phyloP scores from a whole-genome alignment of 2,888 invertebrate genomes.

The Athalia circularis region DNA sequence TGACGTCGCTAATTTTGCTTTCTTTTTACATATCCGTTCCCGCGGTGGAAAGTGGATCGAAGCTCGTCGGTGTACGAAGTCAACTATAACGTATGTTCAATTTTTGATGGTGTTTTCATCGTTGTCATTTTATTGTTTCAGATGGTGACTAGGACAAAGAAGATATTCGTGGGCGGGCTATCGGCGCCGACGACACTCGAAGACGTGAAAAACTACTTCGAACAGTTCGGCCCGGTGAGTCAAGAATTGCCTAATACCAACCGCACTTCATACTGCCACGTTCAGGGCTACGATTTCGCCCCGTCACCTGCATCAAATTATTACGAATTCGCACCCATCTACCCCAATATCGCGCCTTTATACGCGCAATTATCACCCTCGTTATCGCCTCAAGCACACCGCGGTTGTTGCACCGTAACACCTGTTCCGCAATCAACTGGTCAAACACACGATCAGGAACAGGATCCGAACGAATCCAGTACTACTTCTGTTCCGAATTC shows the following conservation, averaged over 20 bases:
- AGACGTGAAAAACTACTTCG: constrained; percentile 99
- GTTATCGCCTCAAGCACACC: background rate
- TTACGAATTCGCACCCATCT: constrained; percentile 1
- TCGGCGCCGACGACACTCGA: constrained; percentile 99
- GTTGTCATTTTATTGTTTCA: constrained; percentile 76
- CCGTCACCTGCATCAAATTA: constrained; percentile 25
- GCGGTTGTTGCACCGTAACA: background rate
- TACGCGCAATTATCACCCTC: constrained; percentile 20
- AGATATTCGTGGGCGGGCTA: constrained; percentile 99
- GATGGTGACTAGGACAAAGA: constrained; percentile 99
- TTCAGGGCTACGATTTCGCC: constrained; percentile 31
- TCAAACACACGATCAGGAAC: constrained; percentile 20
- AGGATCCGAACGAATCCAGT: constrained; percentile 13
- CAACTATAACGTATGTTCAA: too few relatives aligned
- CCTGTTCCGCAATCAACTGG: background rate
- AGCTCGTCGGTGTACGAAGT: too few relatives aligned
- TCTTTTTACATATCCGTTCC: too few relatives aligned
- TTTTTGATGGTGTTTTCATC: too few relatives aligned
- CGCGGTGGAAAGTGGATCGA: too few relatives aligned
- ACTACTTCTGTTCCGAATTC: constrained; percentile 10
- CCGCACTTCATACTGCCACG: constrained; percentile 37
- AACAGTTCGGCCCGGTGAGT: constrained; percentile 99
- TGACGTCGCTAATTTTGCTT: too few relatives aligned
- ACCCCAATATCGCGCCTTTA: background rate
- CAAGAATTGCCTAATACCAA: constrained; percentile 42